A percentile compares a stretch with the other conserved stretches of the same genome.
These are phyloP conservation scores for Sabatieria punctata DNA, from an alignment of 2,888 invertebrate species.

Conservation along the genomic window DNA sequence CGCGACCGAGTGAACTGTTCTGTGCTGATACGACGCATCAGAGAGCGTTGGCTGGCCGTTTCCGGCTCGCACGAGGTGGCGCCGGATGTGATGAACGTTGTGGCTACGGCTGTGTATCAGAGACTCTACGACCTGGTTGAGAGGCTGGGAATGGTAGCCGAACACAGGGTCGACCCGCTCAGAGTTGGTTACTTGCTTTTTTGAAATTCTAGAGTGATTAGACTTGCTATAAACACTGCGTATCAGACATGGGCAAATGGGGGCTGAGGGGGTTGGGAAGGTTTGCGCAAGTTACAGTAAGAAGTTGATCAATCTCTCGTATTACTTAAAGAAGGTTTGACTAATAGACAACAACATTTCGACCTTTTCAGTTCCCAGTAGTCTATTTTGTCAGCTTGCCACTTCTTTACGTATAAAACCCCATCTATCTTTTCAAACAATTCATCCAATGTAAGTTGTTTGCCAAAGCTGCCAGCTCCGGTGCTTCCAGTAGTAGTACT, in stretches of 20 bases:
- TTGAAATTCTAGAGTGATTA: constrained; percentile 6
- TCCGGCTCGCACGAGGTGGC: constrained; percentile 35
- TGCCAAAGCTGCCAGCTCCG: too few relatives aligned
- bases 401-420: too few relatives aligned
- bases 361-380: too few relatives aligned
- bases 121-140: constrained; percentile 72
- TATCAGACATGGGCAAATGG: constrained; percentile 11
- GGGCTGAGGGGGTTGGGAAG: too few relatives aligned
- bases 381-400: constrained; percentile 7
- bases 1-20: constrained; percentile 42
- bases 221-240: constrained; percentile 12
- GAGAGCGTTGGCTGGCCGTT: neutral
- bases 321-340: constrained; percentile 4
- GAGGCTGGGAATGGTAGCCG: constrained; percentile 75
- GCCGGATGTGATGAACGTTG: constrained; percentile 61
- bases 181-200: constrained; percentile 45
- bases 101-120: constrained; percentile 86
- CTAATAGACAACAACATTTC: too few relatives aligned
- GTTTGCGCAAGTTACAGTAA: too few relatives aligned
- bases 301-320: too few relatives aligned
- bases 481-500: too few relatives aligned
- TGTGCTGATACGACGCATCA: constrained; percentile 43
- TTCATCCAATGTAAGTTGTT: too few relatives aligned
- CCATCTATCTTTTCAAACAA: too few relatives aligned
- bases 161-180: constrained; percentile 78